Percentiles rank a stretch among this genome's conserved stretches.
Evolutionary conservation across 2,888 invertebrate genomes (phyloP).

Genomic region (Blastobasis adustella): DNA sequence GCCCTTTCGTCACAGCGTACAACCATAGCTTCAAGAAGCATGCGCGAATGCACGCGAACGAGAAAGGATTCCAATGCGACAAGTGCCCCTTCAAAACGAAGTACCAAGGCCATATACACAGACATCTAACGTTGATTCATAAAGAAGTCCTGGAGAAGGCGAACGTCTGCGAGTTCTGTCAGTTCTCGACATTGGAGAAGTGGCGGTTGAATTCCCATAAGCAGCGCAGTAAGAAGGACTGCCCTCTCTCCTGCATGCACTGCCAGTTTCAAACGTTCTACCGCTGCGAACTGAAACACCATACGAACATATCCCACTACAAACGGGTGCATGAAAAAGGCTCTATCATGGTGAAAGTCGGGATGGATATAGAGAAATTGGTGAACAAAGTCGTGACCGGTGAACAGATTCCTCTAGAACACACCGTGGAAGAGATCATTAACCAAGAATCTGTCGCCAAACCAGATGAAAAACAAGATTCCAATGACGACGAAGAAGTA

Average conservation of each 20-base stretch:
- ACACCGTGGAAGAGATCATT: not conserved
- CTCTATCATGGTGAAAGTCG: not conserved
- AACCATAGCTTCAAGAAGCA: slow-evolving; percentile 33
- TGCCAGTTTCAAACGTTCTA: slow-evolving; percentile 41
- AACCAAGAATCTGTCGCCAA: not conserved
- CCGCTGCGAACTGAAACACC: slow-evolving; percentile 43
- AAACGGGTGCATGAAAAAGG: slow-evolving; percentile 10
- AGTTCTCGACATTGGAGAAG: slow-evolving; percentile 38
- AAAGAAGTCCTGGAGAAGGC: slow-evolving; percentile 30
- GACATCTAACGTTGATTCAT: slow-evolving; percentile 24
- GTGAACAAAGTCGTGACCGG: not conserved
- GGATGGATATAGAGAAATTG: not conserved
- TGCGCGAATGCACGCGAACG: slow-evolving; percentile 15
- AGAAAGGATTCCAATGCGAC: slow-evolving; percentile 19
- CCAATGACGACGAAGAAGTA: not conserved
- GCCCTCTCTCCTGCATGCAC: slow-evolving; percentile 28
- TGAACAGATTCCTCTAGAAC: not conserved
- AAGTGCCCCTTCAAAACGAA: slow-evolving; percentile 25
- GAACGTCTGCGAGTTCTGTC: slow-evolving; percentile 39
- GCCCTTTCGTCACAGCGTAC: slow-evolving; percentile 29
- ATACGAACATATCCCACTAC: slow-evolving; percentile 27
- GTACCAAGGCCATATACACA: slow-evolving; percentile 21
- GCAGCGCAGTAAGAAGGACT: slow-evolving; percentile 32
- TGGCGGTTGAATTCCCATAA: slow-evolving; percentile 49
- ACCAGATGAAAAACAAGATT: not conserved